A percentile compares a stretch with the other conserved stretches of the same genome.
Conservation (phyloP, 2,888 invertebrate species). For the Rugalucina vietnamica region DNA sequence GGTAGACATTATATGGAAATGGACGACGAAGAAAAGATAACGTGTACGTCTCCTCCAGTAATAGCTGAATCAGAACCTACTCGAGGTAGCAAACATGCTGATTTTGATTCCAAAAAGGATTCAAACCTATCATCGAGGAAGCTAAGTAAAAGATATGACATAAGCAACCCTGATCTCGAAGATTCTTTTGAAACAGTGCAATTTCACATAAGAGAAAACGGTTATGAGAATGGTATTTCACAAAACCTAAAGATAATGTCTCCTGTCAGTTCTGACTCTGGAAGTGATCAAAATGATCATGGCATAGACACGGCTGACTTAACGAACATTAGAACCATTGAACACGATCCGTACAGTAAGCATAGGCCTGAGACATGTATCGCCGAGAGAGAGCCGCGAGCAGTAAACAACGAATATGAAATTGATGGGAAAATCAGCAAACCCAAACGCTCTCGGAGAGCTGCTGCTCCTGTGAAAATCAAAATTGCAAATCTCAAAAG, state of each 20-base stretch:
- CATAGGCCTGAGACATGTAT: too few relatives aligned
- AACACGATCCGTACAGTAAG: too few relatives aligned
- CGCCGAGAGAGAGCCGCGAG: neutral
- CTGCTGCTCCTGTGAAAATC: conserved; percentile 32
- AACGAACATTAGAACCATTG: too few relatives aligned
- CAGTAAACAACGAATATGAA: neutral
- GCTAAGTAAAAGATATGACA: neutral
- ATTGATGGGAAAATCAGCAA: neutral
- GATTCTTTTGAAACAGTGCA: neutral
- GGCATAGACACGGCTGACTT: too few relatives aligned
- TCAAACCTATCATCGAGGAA: neutral
- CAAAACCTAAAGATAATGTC: too few relatives aligned
- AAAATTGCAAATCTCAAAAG: conserved; percentile 38
- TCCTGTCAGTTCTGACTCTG: too few relatives aligned
- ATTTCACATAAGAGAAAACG: too few relatives aligned
- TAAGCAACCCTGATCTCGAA: neutral
- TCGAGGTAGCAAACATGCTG: neutral
- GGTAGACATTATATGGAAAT: conserved; percentile 56
- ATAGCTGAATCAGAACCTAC: neutral
- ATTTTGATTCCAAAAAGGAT: neutral
- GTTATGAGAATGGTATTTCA: too few relatives aligned
- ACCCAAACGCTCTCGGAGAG: neutral
- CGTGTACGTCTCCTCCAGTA: neutral
- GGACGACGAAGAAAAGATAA: conserved; percentile 32
- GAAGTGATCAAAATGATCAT: too few relatives aligned